A percentile compares a stretch with the other conserved stretches of the same genome.
Conservation (phyloP, 2,797 vertebrate species). For the Oreonectes daqikongensis region DNA sequence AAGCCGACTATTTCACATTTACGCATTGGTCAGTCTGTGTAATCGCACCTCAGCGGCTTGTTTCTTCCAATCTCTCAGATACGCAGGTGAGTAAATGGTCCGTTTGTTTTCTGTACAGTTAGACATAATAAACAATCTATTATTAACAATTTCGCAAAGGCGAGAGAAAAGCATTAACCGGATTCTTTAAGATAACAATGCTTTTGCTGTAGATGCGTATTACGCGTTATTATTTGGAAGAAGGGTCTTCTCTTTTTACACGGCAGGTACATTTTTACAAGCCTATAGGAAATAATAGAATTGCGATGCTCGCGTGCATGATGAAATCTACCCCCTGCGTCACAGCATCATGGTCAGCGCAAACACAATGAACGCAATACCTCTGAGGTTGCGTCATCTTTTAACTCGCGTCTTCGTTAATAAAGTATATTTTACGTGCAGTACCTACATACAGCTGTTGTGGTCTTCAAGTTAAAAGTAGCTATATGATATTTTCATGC, state of each 20-base stretch:
- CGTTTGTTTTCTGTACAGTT: background rate
- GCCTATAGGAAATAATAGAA: background rate
- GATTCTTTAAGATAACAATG: background rate
- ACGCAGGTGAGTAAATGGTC: slow-evolving; percentile 43
- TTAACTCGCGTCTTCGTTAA: background rate
- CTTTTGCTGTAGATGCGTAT: background rate
- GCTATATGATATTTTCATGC: background rate
- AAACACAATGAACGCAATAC: background rate
- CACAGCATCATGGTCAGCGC: slow-evolving; percentile 40
- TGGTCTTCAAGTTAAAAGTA: background rate
- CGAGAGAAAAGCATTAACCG: background rate
- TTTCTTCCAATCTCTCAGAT: background rate
- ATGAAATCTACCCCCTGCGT: slow-evolving; percentile 43
- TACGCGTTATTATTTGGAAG: background rate
- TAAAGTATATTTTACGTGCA: background rate
- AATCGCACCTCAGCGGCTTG: background rate
- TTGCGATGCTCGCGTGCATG: background rate
- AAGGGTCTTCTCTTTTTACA: background rate
- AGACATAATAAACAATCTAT: background rate
- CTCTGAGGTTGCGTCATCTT: slow-evolving; percentile 42
- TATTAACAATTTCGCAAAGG: background rate
- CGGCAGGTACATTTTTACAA: background rate
- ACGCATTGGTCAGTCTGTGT: slow-evolving; percentile 11
- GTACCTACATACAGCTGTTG: background rate
- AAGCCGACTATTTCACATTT: background rate